phyloP scores from a whole-genome alignment of 2,797 vertebrate species.

The Dendrocincla tyrannina region DNA sequence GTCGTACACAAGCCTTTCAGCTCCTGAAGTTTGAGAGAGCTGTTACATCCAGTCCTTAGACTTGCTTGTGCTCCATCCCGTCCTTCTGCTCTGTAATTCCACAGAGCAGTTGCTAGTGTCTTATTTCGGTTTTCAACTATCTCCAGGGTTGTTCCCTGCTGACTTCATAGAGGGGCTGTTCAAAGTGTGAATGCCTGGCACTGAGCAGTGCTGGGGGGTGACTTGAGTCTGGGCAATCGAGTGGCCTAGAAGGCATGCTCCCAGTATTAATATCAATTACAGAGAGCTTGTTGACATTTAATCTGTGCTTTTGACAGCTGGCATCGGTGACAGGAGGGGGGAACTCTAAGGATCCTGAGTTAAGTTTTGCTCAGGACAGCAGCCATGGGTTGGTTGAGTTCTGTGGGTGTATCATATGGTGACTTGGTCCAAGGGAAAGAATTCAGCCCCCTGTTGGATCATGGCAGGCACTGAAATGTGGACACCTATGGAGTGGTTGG shows the following conservation, averaged over 20 bases:
- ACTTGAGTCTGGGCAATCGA: accelerated
- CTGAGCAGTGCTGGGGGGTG: background rate
- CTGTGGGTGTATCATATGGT: background rate
- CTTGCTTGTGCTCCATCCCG: background rate
- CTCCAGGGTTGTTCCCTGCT: background rate
- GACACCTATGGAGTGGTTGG: accelerated
- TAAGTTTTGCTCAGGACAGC: background rate
- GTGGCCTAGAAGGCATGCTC: background rate
- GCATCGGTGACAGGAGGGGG: background rate
- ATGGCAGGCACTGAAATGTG: background rate
- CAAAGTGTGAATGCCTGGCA: background rate
- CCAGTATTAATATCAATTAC: background rate
- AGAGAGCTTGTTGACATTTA: background rate
- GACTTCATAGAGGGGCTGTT: background rate
- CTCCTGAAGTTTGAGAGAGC: background rate
- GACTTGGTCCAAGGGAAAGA: background rate
- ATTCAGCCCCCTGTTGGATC: background rate
- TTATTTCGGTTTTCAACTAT: background rate
- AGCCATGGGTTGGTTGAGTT: accelerated
- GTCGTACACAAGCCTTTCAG: background rate
- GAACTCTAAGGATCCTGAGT: background rate
- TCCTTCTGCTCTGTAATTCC: background rate
- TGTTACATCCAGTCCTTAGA: background rate
- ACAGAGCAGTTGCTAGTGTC: background rate
- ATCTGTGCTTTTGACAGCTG: background rate